Base-by-base conservation (phyloP, 2,797 vertebrate species). In the Melanogrammus aeglefinus region DNA sequence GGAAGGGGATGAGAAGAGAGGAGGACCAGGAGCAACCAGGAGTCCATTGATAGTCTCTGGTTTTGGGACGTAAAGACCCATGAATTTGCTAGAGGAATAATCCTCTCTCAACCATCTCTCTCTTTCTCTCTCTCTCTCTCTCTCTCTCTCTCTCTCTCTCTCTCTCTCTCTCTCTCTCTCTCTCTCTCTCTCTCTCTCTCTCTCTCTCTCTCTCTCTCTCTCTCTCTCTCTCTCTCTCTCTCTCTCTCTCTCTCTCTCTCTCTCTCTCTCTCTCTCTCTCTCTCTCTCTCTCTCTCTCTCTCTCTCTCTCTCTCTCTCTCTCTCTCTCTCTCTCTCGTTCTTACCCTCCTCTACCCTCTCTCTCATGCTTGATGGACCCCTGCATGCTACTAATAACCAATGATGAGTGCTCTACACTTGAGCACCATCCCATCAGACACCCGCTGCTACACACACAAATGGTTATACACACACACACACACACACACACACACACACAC, bases 351-450 rank as follows among this genome's bases (percentile, higher is more conserved):
- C 88, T 77, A 79, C 80, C 86, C 79, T 76, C 74, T 88, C 84
- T 86, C 87, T 82, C 81, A 82, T 13, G 80, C 84, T 87, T 90
- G 83, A 90, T 88, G 83, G 86, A 74, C 88, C 91, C 86, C 93
- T 90, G 89, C 91, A 90, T 83, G 86, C 89, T 91, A 90, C 90
- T 95, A 94, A 95, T 94, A 94, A 92, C 89, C 91, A 91, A 93
- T 93, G 93, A 94, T 95, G 92, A 94, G 92, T 94, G 91, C 91
- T 93, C 92, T 89, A 94, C 93, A 94, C 92, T 91, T 91, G 92
- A 94, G 92, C 91, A 93, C 91, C 90, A 92, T 92, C 90, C 90
- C 90, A 94, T 94, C 94, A 94, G 94, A 91, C 89, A 87, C 93
- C 91, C 87, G 76, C 92, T 88, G 92, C 86, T 89, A 88, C 84